Evolutionary conservation across 2,888 invertebrate genomes (phyloP).

Genomic region (Nebria brevicollis): DNA sequence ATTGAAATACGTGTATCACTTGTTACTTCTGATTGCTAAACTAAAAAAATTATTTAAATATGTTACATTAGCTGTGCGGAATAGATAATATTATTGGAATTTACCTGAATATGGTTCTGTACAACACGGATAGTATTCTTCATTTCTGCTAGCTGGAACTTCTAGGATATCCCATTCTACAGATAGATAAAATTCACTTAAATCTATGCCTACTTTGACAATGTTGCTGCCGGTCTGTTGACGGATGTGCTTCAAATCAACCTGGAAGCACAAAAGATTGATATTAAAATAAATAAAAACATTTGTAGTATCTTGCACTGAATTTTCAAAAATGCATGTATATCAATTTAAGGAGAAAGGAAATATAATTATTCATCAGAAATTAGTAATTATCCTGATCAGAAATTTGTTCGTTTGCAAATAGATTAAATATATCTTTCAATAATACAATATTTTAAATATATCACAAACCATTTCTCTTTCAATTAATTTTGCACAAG

Average conservation of each 20-base stretch:
- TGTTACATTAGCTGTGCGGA: not conserved
- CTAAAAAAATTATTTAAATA: not conserved
- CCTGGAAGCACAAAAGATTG: slow-evolving; percentile 63
- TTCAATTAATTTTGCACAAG: too few relatives aligned
- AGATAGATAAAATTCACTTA: slow-evolving; percentile 94
- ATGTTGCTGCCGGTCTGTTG: slow-evolving; percentile 85
- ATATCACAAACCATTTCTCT: too few relatives aligned
- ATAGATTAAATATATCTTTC: too few relatives aligned
- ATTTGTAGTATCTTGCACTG: too few relatives aligned
- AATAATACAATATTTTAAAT: too few relatives aligned
- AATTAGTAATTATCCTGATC: too few relatives aligned
- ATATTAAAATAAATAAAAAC: not conserved
- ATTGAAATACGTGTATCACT: not conserved
- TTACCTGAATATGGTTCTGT: slow-evolving; percentile 87
- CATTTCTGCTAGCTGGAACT: slow-evolving; percentile 90
- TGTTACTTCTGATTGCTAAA: not conserved
- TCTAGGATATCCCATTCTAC: slow-evolving; percentile 98
- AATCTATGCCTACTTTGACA: slow-evolving; percentile 89
- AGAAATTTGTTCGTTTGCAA: too few relatives aligned
- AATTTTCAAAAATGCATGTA: too few relatives aligned
- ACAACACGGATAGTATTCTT: slow-evolving; percentile 92
- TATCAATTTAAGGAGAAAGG: too few relatives aligned
- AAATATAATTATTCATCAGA: too few relatives aligned
- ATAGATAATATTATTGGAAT: slow-evolving; percentile 30
- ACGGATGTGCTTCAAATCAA: slow-evolving; percentile 89